phyloP scores from a whole-genome alignment of 2,888 invertebrate genomes.

The Acanthopleura granulata region DNA sequence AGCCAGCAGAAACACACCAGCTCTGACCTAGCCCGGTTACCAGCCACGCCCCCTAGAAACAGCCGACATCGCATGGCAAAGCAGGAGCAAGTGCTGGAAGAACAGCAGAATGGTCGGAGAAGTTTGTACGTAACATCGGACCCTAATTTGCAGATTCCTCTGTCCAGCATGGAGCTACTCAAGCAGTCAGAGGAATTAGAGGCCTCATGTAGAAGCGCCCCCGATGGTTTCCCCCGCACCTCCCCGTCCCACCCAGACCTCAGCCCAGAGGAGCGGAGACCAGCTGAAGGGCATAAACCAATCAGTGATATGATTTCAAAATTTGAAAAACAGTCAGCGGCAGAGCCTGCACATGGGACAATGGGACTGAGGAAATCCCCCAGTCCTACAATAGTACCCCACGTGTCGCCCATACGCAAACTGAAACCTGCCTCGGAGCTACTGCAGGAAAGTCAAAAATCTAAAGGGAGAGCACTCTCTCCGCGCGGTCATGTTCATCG shows the following conservation, averaged over 20 bases:
- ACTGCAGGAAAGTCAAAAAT: constrained; percentile 60
- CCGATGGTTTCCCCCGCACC: neutral
- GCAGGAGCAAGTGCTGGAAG: neutral
- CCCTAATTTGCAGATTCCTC: neutral
- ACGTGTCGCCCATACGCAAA: constrained; percentile 46
- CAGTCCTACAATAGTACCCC: constrained; percentile 40
- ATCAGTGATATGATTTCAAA: constrained; percentile 11
- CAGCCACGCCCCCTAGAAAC: constrained; percentile 3
- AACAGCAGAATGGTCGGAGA: constrained; percentile 2
- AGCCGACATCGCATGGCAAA: constrained; percentile 2
- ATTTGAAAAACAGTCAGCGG: constrained; percentile 25
- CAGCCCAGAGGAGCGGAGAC: neutral
- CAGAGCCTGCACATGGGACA: constrained; percentile 34
- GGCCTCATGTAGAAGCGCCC: neutral
- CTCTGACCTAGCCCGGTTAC: constrained; percentile 2
- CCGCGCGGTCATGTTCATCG: constrained; percentile 36
- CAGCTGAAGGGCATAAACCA: neutral
- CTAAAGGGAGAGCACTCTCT: constrained; percentile 53
- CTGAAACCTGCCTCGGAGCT: constrained; percentile 65
- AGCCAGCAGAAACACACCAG: neutral
- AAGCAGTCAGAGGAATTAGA: constrained; percentile 10
- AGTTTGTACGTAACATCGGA: constrained; percentile 14
- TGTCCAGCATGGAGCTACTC: neutral
- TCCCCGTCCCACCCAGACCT: neutral
- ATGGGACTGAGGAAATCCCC: constrained; percentile 39